Conservation (phyloP, 1,140 invertebrate genomes). For the Melipona quadrifasciata region DNA sequence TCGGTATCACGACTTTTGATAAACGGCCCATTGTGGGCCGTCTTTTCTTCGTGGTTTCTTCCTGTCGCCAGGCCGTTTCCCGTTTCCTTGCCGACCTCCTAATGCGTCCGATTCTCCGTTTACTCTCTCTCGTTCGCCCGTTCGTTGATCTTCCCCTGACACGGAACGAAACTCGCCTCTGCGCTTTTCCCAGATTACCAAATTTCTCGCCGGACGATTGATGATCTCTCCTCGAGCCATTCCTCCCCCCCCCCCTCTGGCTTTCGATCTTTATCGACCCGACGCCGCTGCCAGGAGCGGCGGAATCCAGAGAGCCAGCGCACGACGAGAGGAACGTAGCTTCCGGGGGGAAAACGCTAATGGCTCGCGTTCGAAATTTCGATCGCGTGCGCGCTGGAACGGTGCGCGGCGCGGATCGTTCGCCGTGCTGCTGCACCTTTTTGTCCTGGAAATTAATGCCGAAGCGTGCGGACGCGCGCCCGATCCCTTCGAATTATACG, state of each 20-base stretch:
- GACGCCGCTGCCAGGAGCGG: neutral
- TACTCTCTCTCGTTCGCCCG: neutral
- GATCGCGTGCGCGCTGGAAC: conserved; percentile 3
- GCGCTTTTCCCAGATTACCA: neutral
- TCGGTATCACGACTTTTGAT: conserved; percentile 68
- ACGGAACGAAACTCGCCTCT: neutral
- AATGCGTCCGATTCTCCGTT: conserved; percentile 35
- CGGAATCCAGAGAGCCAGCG: neutral
- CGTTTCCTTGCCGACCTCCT: conserved; percentile 26
- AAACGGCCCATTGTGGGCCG: conserved; percentile 73
- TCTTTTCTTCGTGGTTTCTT: conserved; percentile 62
- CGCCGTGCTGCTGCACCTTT: conserved; percentile 15
- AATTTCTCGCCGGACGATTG: conserved; percentile 7
- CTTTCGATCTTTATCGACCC: conserved; percentile 16
- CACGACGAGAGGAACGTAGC: neutral
- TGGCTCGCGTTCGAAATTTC: conserved; percentile 24
- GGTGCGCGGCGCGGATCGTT: neutral
- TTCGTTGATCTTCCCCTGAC: too few relatives aligned
- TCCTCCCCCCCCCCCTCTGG: neutral
- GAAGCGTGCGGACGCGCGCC: conserved; percentile 60
- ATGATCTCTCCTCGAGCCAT: neutral
- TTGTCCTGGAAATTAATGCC: conserved; percentile 68
- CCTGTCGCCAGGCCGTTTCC: conserved; percentile 40
- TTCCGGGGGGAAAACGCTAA: conserved; percentile 16
- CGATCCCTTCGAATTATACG: conserved; percentile 71